A percentile compares a stretch with the other conserved stretches of the same genome.
These are phyloP conservation scores for Chloroclysta siterata DNA, from an alignment of 2,888 invertebrate genomes.

Conservation along the genomic window DNA sequence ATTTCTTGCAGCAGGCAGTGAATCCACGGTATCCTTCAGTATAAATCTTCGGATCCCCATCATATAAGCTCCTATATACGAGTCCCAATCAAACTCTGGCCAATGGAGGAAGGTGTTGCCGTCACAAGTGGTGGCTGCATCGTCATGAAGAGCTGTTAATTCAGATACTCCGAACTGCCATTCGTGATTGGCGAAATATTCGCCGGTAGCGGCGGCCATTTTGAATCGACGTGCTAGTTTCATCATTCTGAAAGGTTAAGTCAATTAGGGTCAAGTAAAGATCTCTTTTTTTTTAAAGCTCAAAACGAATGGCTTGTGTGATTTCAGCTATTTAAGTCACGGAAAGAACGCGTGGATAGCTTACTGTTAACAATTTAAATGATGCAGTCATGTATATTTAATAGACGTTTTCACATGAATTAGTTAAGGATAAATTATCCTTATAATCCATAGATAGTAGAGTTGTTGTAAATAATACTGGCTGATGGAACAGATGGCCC, in stretches of 20 bases:
- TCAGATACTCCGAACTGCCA: conserved; percentile 91
- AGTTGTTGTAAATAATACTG: neutral
- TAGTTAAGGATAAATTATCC: neutral
- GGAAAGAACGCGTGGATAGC: too few species aligned
- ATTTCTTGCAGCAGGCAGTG: conserved; percentile 86
- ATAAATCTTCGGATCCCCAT: conserved; percentile 93
- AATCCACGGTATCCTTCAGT: conserved; percentile 90
- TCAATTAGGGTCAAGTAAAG: neutral
- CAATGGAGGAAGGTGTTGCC: conserved; percentile 86
- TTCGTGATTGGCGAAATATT: conserved; percentile 93
- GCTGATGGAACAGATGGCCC: too few species aligned
- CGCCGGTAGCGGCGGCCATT: conserved; percentile 90
- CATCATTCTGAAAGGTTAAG: conserved; percentile 87
- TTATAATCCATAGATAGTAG: neutral
- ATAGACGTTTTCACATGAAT: neutral
- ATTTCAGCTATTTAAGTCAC: too few species aligned
- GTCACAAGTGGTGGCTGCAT: conserved; percentile 81
- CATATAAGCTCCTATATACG: conserved; percentile 92
- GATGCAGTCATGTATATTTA: neutral
- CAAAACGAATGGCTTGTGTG: too few species aligned
- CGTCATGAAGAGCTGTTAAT: conserved; percentile 83
- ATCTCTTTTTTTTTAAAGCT: too few species aligned
- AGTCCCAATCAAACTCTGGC: conserved; percentile 89
- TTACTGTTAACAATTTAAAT: too few species aligned
- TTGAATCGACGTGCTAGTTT: conserved; percentile 93